Conservation (phyloP, 2,113 vertebrate genomes). For the Plestiodon gilberti region DNA sequence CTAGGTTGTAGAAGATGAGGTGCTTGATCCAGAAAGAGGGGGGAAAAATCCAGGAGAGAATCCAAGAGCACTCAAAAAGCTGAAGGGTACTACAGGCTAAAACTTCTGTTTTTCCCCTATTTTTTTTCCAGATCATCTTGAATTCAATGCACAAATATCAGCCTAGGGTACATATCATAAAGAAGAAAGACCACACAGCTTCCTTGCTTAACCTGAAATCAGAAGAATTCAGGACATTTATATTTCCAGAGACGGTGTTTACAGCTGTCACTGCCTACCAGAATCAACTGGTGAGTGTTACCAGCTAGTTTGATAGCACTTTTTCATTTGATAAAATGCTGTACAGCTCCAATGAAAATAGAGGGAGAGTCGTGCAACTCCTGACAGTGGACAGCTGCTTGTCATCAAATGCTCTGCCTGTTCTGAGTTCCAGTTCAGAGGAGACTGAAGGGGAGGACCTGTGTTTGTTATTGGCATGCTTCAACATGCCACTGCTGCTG, state of each 20-base stretch:
- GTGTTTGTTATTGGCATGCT: neutral
- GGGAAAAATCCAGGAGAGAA: neutral
- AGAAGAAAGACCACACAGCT: conserved; percentile 98
- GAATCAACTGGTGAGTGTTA: conserved; percentile 93
- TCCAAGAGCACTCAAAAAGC: neutral
- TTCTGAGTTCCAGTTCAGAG: conserved; percentile 10
- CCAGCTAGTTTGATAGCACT: neutral
- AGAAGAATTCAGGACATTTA: conserved; percentile 96
- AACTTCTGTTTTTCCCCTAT: neutral
- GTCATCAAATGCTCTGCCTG: conserved; percentile 56
- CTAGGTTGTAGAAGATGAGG: neutral
- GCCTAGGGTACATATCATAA: conserved; percentile 97
- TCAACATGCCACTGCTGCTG: neutral
- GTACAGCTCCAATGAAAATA: conserved; percentile 42
- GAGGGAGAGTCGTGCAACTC: conserved; percentile 36
- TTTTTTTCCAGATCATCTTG: conserved; percentile 88
- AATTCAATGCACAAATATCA: conserved; percentile 99
- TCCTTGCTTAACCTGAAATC: conserved; percentile 97
- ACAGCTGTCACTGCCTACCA: conserved; percentile 98
- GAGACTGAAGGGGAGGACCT: no score
- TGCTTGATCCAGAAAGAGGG: neutral
- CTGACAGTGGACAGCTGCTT: neutral
- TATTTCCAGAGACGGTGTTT: conserved; percentile 97
- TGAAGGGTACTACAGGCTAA: neutral
- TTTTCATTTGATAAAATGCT: neutral